A percentile compares a stretch with the other conserved stretches of the same genome.
Evolutionary conservation across 2,113 vertebrate genomes (phyloP).

Genomic region (Caranx melampygus): DNA sequence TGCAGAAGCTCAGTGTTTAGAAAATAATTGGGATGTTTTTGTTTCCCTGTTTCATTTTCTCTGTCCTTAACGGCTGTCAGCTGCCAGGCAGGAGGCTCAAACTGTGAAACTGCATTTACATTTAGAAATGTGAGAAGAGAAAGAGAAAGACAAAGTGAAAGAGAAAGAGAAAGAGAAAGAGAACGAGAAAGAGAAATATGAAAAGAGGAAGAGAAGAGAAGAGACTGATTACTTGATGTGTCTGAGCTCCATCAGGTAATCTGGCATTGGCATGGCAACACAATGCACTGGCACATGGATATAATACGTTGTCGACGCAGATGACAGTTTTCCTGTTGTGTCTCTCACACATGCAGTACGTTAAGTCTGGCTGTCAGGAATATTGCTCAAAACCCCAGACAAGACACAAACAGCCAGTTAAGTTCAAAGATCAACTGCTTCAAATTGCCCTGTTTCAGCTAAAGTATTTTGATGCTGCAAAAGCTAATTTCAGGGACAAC

Average conservation of each 20-base stretch:
- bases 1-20: slow-evolving; percentile 19
- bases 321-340: neutral
- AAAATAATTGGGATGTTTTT: slow-evolving; percentile 66
- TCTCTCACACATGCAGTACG: neutral
- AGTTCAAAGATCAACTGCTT: slow-evolving; percentile 22
- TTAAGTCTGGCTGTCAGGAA: slow-evolving; percentile 1
- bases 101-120: slow-evolving; percentile 46
- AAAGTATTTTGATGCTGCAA: slow-evolving; percentile 37
- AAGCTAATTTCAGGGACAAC: slow-evolving; percentile 58
- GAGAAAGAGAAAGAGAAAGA: neutral
- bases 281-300: slow-evolving; percentile 24
- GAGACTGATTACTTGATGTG: neutral
- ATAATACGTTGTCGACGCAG: slow-evolving; percentile 6
- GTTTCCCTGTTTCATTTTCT: slow-evolving; percentile 41
- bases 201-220: neutral
- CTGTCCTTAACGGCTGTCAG: slow-evolving; percentile 35
- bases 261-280: slow-evolving; percentile 22
- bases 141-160: neutral
- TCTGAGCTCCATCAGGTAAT: slow-evolving; percentile 14
- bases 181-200: neutral
- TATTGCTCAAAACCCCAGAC: slow-evolving; percentile 6
- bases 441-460: slow-evolving; percentile 20
- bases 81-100: slow-evolving; percentile 25
- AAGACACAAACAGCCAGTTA: neutral
- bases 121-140: slow-evolving; percentile 26